These are phyloP conservation scores for Athalia rosae DNA, from an alignment of 2,888 invertebrate genomes.

Conservation along the genomic window DNA sequence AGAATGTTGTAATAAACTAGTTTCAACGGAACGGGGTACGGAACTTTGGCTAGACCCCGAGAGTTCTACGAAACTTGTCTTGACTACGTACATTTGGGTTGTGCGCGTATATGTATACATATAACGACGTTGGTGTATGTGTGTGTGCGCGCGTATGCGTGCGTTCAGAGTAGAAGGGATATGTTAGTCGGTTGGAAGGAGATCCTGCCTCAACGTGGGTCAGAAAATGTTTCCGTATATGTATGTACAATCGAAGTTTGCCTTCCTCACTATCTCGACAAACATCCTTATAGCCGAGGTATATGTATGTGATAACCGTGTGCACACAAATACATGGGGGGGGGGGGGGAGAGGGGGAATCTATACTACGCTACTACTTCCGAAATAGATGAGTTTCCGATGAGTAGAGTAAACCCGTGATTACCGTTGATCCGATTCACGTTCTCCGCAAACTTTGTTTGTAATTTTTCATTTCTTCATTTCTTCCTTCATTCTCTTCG, in stretches of 20 bases:
- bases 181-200: neutral
- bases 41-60: conserved; percentile 32
- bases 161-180: neutral
- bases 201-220: conserved; percentile 32
- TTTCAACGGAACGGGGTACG: conserved; percentile 32
- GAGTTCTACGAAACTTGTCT: conserved; percentile 20
- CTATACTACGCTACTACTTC: conserved; percentile 31
- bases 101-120: neutral
- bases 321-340: neutral
- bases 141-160: neutral
- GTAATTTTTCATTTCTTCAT: too few species aligned
- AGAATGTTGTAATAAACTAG: conserved; percentile 42
- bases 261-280: conserved; percentile 21
- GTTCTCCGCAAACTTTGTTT: neutral
- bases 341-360: too few species aligned
- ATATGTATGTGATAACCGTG: too few species aligned
- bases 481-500: too few species aligned
- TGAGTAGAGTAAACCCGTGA: conserved; percentile 22
- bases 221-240: conserved; percentile 14
- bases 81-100: neutral
- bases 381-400: conserved; percentile 14
- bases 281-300: neutral
- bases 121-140: neutral
- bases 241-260: conserved; percentile 17
- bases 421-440: neutral